Percentiles rank a stretch among this genome's conserved stretches.
Evolutionary conservation across 2,113 vertebrate genomes (phyloP).

Genomic region (Eulacestoma nigropectus): DNA sequence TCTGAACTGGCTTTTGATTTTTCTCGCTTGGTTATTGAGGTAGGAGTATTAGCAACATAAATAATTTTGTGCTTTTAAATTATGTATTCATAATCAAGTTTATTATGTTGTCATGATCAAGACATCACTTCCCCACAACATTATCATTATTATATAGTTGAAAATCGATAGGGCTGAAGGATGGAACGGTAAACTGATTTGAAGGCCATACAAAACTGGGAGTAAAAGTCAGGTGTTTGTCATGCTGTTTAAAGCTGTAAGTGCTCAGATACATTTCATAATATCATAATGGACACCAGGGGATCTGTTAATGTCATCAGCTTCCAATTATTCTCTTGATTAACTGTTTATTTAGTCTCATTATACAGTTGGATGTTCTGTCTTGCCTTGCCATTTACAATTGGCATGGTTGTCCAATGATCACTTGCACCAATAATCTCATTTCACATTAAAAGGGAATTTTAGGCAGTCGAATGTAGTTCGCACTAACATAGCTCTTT

Average conservation of each 20-base stretch:
- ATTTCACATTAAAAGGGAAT: neutral
- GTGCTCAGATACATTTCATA: slow-evolving; percentile 21
- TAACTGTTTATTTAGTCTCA: slow-evolving; percentile 47
- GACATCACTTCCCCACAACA: neutral
- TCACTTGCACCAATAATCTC: neutral
- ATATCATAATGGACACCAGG: slow-evolving; percentile 33
- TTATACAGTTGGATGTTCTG: slow-evolving; percentile 6
- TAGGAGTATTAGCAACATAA: neutral
- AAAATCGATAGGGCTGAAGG: neutral
- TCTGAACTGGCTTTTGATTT: neutral
- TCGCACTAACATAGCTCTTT: neutral
- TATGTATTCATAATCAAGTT: neutral
- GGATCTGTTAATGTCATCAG: slow-evolving; percentile 53
- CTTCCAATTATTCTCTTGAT: slow-evolving; percentile 47
- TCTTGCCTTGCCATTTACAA: neutral
- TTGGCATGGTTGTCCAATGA: neutral
- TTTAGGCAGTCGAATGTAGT: neutral
- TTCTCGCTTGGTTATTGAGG: neutral
- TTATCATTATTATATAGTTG: neutral
- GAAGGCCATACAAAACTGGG: neutral
- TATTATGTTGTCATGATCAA: neutral
- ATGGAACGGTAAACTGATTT: neutral
- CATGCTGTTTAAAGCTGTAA: slow-evolving; percentile 2
- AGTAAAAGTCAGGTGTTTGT: slow-evolving; percentile 24
- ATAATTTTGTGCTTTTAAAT: neutral